Conservation (phyloP, 2,797 vertebrate species). For the Tarsius wallacei region DNA sequence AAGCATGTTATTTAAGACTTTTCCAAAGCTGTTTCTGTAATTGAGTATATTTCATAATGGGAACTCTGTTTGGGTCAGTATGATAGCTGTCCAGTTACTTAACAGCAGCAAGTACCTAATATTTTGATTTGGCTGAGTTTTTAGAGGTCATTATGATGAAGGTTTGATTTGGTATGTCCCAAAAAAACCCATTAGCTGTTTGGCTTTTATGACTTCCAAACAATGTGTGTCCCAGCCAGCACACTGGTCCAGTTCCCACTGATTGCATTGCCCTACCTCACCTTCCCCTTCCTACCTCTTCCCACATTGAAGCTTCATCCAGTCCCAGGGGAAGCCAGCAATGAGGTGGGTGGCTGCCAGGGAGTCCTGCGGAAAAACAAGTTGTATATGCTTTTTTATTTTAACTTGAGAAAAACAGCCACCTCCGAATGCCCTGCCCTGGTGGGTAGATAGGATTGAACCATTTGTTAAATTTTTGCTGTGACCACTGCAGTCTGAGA, state of each 20-base stretch:
- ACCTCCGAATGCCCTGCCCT: neutral
- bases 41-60: neutral
- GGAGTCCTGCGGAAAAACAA: neutral
- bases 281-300: neutral
- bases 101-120: neutral
- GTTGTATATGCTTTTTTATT: neutral
- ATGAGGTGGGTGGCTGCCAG: neutral
- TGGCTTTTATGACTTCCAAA: neutral
- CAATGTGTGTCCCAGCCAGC: neutral
- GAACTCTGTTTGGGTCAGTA: neutral
- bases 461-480: neutral
- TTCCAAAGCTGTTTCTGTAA: neutral
- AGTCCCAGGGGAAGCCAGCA: neutral
- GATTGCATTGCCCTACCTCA: neutral
- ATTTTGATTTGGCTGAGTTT: neutral
- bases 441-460: neutral
- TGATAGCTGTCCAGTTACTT: neutral
- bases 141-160: slow-evolving; percentile 53
- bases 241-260: neutral
- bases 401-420: neutral
- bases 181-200: slow-evolving; percentile 8
- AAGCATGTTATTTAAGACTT: slow-evolving; percentile 14
- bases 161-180: slow-evolving; percentile 29
- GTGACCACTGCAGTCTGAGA: neutral
- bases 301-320: neutral